Evolutionary conservation across 1,140 invertebrate species (phyloP).

Genomic region (Pachyrhynchus sulphureomaculatus): DNA sequence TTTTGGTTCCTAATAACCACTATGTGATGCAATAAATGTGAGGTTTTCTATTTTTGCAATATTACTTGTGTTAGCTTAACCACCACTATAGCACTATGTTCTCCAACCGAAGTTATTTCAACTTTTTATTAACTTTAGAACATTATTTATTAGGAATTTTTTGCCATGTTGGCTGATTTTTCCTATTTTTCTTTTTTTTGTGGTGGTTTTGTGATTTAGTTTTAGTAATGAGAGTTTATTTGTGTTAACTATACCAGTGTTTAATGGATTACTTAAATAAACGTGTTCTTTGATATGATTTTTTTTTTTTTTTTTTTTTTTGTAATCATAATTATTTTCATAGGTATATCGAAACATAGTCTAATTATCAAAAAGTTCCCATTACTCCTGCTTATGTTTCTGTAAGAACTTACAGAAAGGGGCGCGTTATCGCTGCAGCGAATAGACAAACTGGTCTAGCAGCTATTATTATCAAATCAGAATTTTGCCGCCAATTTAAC

Average conservation of each 20-base stretch:
- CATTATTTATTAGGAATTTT: conserved; percentile 1
- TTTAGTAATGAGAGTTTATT: conserved; percentile 26
- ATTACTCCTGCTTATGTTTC: too few species aligned
- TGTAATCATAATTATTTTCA: too few species aligned
- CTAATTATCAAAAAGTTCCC: too few species aligned
- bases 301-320: too few species aligned
- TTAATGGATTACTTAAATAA: too few species aligned
- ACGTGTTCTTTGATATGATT: too few species aligned
- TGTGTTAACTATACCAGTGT: conserved; percentile 9
- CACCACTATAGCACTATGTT: neutral
- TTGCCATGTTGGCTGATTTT: neutral
- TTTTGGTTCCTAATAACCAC: conserved; percentile 20
- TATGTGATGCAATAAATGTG: conserved; percentile 19
- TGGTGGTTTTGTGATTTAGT: conserved; percentile 27
- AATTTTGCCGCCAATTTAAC: too few species aligned
- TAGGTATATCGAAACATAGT: too few species aligned
- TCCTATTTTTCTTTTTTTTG: neutral
- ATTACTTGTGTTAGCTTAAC: neutral
- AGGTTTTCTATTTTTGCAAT: conserved; percentile 11
- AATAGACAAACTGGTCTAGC: too few species aligned
- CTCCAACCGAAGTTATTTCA: neutral
- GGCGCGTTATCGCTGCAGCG: too few species aligned
- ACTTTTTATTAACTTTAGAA: neutral
- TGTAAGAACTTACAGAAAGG: too few species aligned
- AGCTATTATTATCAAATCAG: too few species aligned